Evolutionary conservation across 2,113 vertebrate species (phyloP), one percentile per base, ranked within the genome.

Genomic region (Saguinus imperator): DNA sequence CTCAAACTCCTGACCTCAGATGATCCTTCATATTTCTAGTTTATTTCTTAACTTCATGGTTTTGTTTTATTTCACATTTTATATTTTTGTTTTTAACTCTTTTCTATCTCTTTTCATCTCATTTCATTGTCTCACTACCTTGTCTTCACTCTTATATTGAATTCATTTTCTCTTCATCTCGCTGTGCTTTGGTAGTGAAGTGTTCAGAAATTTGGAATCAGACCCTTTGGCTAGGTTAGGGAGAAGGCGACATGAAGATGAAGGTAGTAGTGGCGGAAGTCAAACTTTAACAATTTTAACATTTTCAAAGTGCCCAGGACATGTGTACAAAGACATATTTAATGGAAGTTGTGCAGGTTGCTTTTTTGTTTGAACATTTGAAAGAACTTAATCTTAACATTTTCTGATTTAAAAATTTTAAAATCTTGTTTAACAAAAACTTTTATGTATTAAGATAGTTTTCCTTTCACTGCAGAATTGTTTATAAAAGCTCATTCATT

Each of bases 201-300:
- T 40, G 14, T 43, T 27, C 23, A 27, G 40, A 43, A 23, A 75
- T 75, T 75, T 43, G 3, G 72, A 75, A 64, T 64, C 27, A 64
- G 77, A 93, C 75, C 76, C 45, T 35, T 12, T 58, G 43, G 88
- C 58, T 75, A 16, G 3, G 27, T 52, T 6, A 1, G 95, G 7
- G 77, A 32, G 90, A 76, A 64, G 92, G 68, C 64, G 64, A 25
- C 50, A 70, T 18, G 8, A 93, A 73, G 3, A 99, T 99, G 99
- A 99, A 99, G 2, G 99, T 99, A 25, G 98, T 99, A 83, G 99
- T 98, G 1, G 98, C 99, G 0, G 99, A 99, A 70, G n/a, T 70
- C 70, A 86, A 37, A 87, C 40, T 85, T 85, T 1, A n/a, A 85
- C 57, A 96, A 66, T 85, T 76, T 81, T 79, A 76, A 73, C 48